Evolutionary conservation across 2,888 invertebrate species (phyloP), one percentile per base, ranked within the genome.

Genomic region (Pseudeuparius sepicola): DNA sequence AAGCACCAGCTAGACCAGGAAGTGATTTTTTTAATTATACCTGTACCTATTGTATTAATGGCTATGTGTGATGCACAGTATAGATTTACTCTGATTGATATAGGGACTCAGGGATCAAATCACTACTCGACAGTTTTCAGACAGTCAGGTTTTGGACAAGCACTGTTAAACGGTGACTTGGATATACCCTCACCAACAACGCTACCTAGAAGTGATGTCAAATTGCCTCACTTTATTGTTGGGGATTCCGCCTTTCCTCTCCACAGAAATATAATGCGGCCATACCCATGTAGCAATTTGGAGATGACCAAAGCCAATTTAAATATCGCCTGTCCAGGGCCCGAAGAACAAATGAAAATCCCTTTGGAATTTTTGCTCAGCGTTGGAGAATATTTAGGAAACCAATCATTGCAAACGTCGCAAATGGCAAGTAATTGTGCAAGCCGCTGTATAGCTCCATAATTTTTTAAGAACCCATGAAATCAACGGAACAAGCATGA

Each of bases 21-120:
- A 46, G 46, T 6, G 35, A 46, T 33, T 53, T 39, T 36, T 51
- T 41, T 36, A 55, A 55, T 41, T 53, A 55, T 41, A 52, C 40
- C 20, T 28, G 46, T 37, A 30, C 34, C 37, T 20, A 34, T 37
- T 7, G 40, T 36, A 5, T 54, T 25, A 48, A 42, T 55, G 39
- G 53, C 49, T 14, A 34, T 44, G 28, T 51, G 52, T 26, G 51
- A 53, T 33, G 45, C 47, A 2, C 38, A 49, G 4, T 53, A 52
- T 41, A 38, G 38, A 16, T 57, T 58, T 48, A 40, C 44, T 13
- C 41, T 44, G 27, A 45, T 49, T 11, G 49, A 53, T 42, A 45
- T 52, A 30, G 53, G 56, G 16, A 44, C 43, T 28, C 47, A 47
- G 41, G 53, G 52, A 5, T 45, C 43, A 24, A 41, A 45, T 40